Percentiles rank a stretch among this genome's conserved stretches.
Evolutionary conservation across 2,888 invertebrate species (phyloP).

Genomic region (Drosophila emarginata): DNA sequence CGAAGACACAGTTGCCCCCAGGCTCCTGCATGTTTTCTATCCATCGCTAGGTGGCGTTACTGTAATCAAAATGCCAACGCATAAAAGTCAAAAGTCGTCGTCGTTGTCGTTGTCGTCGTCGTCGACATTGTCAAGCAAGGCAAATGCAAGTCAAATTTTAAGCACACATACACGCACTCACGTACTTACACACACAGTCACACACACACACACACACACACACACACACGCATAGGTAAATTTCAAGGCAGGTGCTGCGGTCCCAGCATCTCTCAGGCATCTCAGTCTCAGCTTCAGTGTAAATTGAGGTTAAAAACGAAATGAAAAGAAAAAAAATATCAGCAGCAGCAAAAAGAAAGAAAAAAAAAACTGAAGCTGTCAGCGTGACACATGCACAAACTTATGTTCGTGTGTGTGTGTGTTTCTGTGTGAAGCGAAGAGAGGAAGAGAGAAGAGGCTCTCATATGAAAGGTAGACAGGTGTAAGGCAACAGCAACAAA

Average conservation of each 20-base stretch:
- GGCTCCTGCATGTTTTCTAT: slow-evolving; percentile 6
- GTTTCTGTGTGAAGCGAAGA: slow-evolving; percentile 18
- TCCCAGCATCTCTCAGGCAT: slow-evolving; percentile 61
- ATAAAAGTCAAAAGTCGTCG: slow-evolving; percentile 69
- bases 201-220: slow-evolving; percentile 18
- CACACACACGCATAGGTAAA: slow-evolving; percentile 34
- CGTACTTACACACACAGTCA: background rate
- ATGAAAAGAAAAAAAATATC: slow-evolving; percentile 44
- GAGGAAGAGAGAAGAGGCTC: background rate
- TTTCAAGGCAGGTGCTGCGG: slow-evolving; percentile 63
- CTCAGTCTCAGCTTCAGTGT: slow-evolving; percentile 58
- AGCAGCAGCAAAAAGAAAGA: slow-evolving; percentile 32
- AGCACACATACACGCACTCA: slow-evolving; percentile 9
- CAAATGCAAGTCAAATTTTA: slow-evolving; percentile 58
- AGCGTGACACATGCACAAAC: slow-evolving; percentile 50
- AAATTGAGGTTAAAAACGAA: slow-evolving; percentile 73
- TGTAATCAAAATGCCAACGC: slow-evolving; percentile 74
- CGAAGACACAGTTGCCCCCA: slow-evolving; percentile 16
- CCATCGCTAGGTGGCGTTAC: slow-evolving; percentile 70
- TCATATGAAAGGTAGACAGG: slow-evolving; percentile 44
- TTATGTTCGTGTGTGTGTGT: slow-evolving; percentile 21
- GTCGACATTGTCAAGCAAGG: slow-evolving; percentile 49
- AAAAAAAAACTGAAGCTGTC: slow-evolving; percentile 55
- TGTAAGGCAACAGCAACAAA: slow-evolving; percentile 31
- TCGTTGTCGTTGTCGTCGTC: slow-evolving; percentile 54